Evolutionary conservation across 2,888 invertebrate species (phyloP).

Genomic region (Nematopogon swammerdamellus): DNA sequence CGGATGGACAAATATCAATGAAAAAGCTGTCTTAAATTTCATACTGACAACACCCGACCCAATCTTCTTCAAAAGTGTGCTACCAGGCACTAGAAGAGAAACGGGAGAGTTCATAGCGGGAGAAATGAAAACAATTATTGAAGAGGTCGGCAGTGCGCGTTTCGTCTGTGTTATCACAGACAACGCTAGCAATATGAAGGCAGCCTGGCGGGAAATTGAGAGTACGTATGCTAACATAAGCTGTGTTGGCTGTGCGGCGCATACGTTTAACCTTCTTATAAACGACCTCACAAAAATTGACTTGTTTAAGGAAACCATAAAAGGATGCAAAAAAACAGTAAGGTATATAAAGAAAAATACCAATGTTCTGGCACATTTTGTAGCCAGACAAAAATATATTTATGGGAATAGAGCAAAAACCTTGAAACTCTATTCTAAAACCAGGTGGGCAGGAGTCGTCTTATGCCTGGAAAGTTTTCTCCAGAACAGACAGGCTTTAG

Average conservation of each 20-base stretch:
- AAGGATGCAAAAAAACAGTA: no score
- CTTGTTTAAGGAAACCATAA: no score
- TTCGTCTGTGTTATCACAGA: slow-evolving; percentile 1
- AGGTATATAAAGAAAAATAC: no score
- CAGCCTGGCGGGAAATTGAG: background rate
- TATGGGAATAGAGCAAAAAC: no score
- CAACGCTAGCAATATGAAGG: slow-evolving; percentile 2
- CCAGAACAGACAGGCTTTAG: no score
- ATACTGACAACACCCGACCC: slow-evolving; percentile 1
- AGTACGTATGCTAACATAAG: background rate
- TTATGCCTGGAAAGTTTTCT: no score
- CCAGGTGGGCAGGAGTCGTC: no score
- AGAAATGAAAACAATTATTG: background rate
- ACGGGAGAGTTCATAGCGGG: background rate
- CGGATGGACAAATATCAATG: no score
- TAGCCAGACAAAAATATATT: no score
- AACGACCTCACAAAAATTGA: no score
- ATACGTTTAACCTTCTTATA: background rate
- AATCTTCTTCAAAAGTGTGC: slow-evolving; percentile 1
- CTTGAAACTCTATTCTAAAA: no score
- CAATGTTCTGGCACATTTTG: no score
- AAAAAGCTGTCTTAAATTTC: background rate
- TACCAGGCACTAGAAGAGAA: background rate
- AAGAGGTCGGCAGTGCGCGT: background rate
- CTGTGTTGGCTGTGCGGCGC: slow-evolving; percentile 2